These are phyloP conservation scores for Halichoeres trimaculatus DNA, from an alignment of 2,113 vertebrate genomes.

Conservation along the genomic window DNA sequence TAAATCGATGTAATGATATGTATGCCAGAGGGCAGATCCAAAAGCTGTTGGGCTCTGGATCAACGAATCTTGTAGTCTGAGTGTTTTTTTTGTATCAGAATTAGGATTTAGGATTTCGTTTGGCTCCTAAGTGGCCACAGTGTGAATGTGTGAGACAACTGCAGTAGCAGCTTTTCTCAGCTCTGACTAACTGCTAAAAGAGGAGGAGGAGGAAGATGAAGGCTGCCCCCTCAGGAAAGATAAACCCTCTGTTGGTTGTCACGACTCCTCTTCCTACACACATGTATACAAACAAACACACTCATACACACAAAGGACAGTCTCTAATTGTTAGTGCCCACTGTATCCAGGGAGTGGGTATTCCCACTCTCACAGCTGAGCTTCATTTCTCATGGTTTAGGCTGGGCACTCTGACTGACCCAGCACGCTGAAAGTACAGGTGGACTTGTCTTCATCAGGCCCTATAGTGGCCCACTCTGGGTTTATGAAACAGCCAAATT, in stretches of 20 bases:
- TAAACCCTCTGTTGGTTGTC: conserved; percentile 10
- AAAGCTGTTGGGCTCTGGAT: too few relatives aligned
- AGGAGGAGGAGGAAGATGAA: conserved; percentile 22
- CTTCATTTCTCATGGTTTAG: neutral
- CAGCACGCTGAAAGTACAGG: too few relatives aligned
- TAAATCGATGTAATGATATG: neutral
- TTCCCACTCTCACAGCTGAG: neutral
- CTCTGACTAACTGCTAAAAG: conserved; percentile 27
- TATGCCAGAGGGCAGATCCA: neutral
- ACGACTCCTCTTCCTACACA: neutral
- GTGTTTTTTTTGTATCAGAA: neutral
- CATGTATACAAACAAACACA: neutral
- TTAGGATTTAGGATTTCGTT: neutral
- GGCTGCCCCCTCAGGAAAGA: conserved; percentile 8
- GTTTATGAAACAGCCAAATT: too few relatives aligned
- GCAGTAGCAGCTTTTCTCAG: neutral
- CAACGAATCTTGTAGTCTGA: neutral
- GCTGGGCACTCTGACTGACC: too few relatives aligned
- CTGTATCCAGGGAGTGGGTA: neutral
- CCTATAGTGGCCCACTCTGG: too few relatives aligned
- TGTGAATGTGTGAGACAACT: conserved; percentile 10
- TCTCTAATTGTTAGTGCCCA: neutral
- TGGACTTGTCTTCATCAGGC: too few relatives aligned
- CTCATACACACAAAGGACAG: neutral
- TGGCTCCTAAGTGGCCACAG: neutral